phyloP scores from a whole-genome alignment of 2,797 vertebrate species.

The Enteromius treurensis region DNA sequence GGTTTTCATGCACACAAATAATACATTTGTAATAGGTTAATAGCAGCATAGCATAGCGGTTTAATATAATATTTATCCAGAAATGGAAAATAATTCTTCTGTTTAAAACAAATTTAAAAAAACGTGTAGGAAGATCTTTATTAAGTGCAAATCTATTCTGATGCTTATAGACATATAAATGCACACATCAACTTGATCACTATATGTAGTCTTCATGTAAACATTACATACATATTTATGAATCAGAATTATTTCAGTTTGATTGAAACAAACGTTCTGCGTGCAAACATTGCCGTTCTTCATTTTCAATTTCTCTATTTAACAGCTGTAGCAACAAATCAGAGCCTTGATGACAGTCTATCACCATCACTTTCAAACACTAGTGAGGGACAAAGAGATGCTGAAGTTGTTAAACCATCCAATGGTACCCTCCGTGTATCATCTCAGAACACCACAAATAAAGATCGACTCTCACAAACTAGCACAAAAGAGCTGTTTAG shows the following conservation, averaged over 20 bases:
- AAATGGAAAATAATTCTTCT: background rate
- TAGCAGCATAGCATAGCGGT: background rate
- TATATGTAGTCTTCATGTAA: background rate
- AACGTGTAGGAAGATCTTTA: background rate
- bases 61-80: background rate
- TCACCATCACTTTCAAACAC: conserved; percentile 21
- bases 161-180: background rate
- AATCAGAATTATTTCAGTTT: background rate
- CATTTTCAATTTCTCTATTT: conserved; percentile 20
- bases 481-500: background rate
- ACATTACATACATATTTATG: background rate
- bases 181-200: background rate
- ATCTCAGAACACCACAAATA: conserved; percentile 24
- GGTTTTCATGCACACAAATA: background rate
- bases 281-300: background rate
- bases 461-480: conserved; percentile 30
- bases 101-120: background rate
- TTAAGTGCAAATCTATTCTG: background rate
- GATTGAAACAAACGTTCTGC: background rate
- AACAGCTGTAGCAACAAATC: conserved; percentile 57
- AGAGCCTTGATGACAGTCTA: background rate
- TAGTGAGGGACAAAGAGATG: conserved; percentile 3
- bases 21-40: background rate
- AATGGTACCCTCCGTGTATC: background rate
- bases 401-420: conserved; percentile 12